Evolutionary conservation across 2,113 vertebrate genomes (phyloP), one percentile per base, ranked within the genome.

Genomic region (Piprites chloris): DNA sequence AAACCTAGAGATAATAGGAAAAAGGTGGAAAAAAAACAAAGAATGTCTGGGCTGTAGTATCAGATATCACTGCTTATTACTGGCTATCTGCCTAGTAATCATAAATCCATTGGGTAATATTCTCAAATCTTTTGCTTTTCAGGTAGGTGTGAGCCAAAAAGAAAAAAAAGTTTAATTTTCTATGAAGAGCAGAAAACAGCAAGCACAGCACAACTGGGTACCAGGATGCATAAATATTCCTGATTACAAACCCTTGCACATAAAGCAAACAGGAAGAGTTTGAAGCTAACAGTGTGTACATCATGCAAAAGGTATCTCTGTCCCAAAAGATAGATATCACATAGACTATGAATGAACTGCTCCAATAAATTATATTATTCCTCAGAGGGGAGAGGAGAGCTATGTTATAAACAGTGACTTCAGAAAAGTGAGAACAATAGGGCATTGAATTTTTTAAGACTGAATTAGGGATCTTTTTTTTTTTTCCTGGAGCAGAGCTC

Each of bases 241-340:
- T 90, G 69, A 90, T 95, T 93, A 85, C 17, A 46, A 80, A 87
- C 56, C 77, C 78, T 86, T 83, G 67, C 95, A 89, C 71, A 96
- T 56, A 94, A 94, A 94, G 85, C 90, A 96, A 94, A 96, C 88
- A 96, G 93, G 92, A 96, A 97, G 90, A 87, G 95, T 97, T 95
- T 96, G 87, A 96, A 96, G 91, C 77, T 95, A 96, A 92, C 89
- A 96, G 92, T 90, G 73, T 67, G 90, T 93, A 94, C 84, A 95
- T 97, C 92, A 96, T 93, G 84, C 93, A 79, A 86, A 97, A 97
- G 87, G 84, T 95, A 96, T 96, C 84, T 94, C 84, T 87, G 86
- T 96, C 90, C 95, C 89, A 88, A 94, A 96, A 97, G 95, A 93
- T 55, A 96, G 91, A 94, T 95, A 96, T 86, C 92, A 73, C 87